These are phyloP conservation scores for Platichthys flesus DNA, from an alignment of 2,113 vertebrate genomes.

Conservation along the genomic window DNA sequence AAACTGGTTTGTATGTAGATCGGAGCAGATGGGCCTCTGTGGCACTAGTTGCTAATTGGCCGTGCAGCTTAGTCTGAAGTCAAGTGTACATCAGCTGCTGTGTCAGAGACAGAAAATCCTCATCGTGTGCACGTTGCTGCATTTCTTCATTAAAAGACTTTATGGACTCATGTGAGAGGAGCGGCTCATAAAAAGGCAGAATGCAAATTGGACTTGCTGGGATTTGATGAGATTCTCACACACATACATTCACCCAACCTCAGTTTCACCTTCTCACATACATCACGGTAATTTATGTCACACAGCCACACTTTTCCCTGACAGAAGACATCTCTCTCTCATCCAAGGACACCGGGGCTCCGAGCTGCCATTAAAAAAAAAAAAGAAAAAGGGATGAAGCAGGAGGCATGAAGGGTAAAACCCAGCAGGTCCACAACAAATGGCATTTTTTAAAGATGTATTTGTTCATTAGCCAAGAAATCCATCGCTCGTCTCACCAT, in stretches of 20 bases:
- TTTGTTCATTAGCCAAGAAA: slow-evolving; percentile 11
- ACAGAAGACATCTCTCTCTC: slow-evolving; percentile 32
- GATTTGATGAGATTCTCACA: slow-evolving; percentile 18
- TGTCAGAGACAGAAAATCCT: slow-evolving; percentile 1
- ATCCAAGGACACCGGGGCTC: slow-evolving; percentile 56
- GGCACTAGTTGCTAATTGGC: slow-evolving; percentile 42
- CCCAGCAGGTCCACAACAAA: slow-evolving; percentile 10
- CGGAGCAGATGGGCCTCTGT: slow-evolving; percentile 16
- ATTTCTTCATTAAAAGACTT: slow-evolving; percentile 24
- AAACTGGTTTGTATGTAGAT: slow-evolving; percentile 4
- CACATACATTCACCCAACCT: slow-evolving; percentile 19
- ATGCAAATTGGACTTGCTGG: slow-evolving; percentile 4
- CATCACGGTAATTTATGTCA: slow-evolving; percentile 47
- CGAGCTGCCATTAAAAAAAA: slow-evolving; percentile 47
- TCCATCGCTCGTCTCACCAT: slow-evolving; percentile 3
- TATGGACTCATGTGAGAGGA: slow-evolving; percentile 4
- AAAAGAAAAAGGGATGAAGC: slow-evolving; percentile 7
- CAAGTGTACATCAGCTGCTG: slow-evolving; percentile 15
- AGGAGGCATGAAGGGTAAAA: slow-evolving; percentile 48
- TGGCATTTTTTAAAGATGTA: background rate
- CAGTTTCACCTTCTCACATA: slow-evolving; percentile 49
- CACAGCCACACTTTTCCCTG: slow-evolving; percentile 30
- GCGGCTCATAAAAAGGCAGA: slow-evolving; percentile 20
- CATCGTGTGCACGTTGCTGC: background rate
- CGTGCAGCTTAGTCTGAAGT: slow-evolving; percentile 28